Evolutionary conservation across 2,797 vertebrate species (phyloP).

Genomic region (Cryptoprocta ferox): DNA sequence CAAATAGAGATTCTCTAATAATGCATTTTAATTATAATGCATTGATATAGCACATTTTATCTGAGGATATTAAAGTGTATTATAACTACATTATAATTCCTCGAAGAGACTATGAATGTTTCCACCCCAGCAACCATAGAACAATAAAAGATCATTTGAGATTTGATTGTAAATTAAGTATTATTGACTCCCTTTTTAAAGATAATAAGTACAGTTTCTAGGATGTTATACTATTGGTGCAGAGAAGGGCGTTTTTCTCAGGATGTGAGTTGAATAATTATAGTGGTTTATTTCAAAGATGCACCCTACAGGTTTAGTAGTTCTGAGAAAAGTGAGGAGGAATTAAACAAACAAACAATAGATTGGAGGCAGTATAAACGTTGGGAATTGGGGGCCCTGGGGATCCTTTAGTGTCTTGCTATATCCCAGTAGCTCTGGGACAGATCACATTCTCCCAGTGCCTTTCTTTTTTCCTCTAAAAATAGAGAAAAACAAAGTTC

Average conservation of each 20-base stretch:
- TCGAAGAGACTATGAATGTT: constrained; percentile 62
- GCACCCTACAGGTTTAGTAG: not conserved
- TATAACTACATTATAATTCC: constrained; percentile 69
- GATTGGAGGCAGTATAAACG: not conserved
- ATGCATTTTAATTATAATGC: constrained; percentile 73
- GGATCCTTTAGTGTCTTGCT: not conserved
- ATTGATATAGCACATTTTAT: constrained; percentile 65
- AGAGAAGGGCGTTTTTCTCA: constrained; percentile 48
- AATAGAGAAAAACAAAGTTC: constrained; percentile 2
- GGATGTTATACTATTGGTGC: not conserved
- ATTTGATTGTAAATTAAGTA: constrained; percentile 51
- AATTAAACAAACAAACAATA: not conserved
- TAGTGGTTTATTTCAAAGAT: not conserved
- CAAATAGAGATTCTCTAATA: constrained; percentile 73
- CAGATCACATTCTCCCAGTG: not conserved
- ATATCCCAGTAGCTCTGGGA: not conserved
- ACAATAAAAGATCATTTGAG: constrained; percentile 64
- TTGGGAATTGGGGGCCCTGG: too few species aligned
- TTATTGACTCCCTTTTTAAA: not conserved
- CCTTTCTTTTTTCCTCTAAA: not conserved
- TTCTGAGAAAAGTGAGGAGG: constrained; percentile 8
- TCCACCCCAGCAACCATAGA: constrained; percentile 47
- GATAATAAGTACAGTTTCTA: constrained; percentile 54
- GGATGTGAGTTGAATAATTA: constrained; percentile 26
- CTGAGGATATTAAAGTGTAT: constrained; percentile 66